phyloP scores from a whole-genome alignment of 2,888 invertebrate genomes.

The Hirtodrosophila histrioides region DNA sequence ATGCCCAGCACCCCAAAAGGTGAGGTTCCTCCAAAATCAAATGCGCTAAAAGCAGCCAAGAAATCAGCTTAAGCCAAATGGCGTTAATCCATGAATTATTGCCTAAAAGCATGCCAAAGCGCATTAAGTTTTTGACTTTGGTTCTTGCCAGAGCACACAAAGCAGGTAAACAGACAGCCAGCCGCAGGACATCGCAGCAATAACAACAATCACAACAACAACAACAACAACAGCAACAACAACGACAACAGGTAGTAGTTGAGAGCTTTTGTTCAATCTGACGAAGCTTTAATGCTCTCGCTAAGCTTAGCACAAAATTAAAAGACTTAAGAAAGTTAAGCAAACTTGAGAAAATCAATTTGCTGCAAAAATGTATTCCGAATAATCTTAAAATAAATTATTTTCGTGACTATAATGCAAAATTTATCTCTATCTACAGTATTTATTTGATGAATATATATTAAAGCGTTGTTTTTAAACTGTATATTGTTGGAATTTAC shows the following conservation, averaged over 20 bases:
- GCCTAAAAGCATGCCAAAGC: slow-evolving; percentile 83
- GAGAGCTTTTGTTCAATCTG: neutral
- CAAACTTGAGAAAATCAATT: no score
- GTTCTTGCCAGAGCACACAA: slow-evolving; percentile 31
- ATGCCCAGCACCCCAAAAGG: slow-evolving; percentile 55
- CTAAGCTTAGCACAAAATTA: neutral
- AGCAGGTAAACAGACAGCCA: slow-evolving; percentile 39
- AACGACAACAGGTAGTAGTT: slow-evolving; percentile 45
- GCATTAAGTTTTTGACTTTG: slow-evolving; percentile 77
- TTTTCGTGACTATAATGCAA: no score
- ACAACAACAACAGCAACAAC: slow-evolving; percentile 18
- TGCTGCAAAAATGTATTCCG: no score
- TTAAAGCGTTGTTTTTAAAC: no score
- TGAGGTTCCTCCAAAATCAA: slow-evolving; percentile 61
- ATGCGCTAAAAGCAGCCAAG: slow-evolving; percentile 66
- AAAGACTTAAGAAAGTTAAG: no score
- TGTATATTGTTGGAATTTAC: no score
- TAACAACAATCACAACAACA: slow-evolving; percentile 29
- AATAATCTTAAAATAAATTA: no score
- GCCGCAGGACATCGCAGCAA: slow-evolving; percentile 25
- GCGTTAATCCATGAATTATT: slow-evolving; percentile 84
- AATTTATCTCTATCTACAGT: no score
- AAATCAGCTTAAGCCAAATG: slow-evolving; percentile 80
- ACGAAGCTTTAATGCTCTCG: slow-evolving; percentile 21
- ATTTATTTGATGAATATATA: no score